These are phyloP conservation scores for Helostoma temminkii DNA, from an alignment of 2,797 vertebrate species.

Conservation along the genomic window DNA sequence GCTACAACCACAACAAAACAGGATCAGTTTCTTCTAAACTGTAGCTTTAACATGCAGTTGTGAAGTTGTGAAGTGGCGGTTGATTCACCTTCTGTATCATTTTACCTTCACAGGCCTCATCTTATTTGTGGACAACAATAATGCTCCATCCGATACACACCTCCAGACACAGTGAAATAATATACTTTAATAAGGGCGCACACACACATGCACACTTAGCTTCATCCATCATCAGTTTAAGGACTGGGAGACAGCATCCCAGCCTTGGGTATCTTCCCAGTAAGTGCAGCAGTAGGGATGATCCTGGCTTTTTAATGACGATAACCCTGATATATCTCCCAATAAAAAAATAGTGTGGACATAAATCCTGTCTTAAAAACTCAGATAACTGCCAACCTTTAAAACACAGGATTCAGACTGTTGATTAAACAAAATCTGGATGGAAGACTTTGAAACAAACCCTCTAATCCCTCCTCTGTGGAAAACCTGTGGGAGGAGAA, in stretches of 20 bases:
- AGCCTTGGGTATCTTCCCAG: slow-evolving; percentile 1
- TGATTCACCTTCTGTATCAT: slow-evolving; percentile 5
- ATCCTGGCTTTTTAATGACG: slow-evolving; percentile 40
- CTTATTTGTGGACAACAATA: slow-evolving; percentile 1
- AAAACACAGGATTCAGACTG: slow-evolving; percentile 24
- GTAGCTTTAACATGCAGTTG: slow-evolving; percentile 1
- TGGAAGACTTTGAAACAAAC: slow-evolving; percentile 31
- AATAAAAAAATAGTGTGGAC: slow-evolving; percentile 7
- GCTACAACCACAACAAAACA: not conserved
- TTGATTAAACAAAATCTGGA: slow-evolving; percentile 39
- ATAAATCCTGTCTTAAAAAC: slow-evolving; percentile 41
- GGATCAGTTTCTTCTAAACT: not conserved
- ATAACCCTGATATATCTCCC: slow-evolving; percentile 28
- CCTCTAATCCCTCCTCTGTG: slow-evolving; percentile 11
- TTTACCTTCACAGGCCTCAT: not conserved
- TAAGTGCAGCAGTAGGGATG: slow-evolving; percentile 8
- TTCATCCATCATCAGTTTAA: slow-evolving; percentile 8
- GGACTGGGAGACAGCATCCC: slow-evolving; percentile 11
- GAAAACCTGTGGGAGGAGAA: slow-evolving; percentile 33
- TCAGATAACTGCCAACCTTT: slow-evolving; percentile 18
- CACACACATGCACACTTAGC: slow-evolving; percentile 5
- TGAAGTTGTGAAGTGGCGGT: not conserved
- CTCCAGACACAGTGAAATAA: slow-evolving; percentile 19
- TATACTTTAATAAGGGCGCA: not conserved
- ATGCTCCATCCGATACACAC: slow-evolving; percentile 10